phyloP scores from a whole-genome alignment of 2,113 vertebrate species.

The mouse (Mus musculus) region DNA sequence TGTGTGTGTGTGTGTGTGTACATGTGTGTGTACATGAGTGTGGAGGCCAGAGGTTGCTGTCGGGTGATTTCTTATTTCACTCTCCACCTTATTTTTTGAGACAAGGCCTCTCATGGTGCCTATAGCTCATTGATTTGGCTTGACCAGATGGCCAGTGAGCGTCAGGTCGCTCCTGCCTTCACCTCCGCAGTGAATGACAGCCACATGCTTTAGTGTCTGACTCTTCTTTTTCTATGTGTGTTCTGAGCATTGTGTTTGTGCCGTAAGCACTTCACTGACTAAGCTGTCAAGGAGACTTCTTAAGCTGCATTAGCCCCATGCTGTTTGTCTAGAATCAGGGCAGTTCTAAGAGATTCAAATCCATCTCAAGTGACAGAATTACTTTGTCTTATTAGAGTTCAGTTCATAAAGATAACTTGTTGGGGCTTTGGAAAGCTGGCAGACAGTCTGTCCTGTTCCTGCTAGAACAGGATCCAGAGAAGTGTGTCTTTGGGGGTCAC shows the following conservation, averaged over 20 bases:
- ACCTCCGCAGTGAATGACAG: not conserved
- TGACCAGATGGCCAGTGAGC: too few species aligned
- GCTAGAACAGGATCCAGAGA: not conserved
- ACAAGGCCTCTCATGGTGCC: not conserved
- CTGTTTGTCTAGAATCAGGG: too few species aligned
- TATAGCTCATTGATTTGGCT: not conserved
- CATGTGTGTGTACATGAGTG: not conserved
- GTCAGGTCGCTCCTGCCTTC: not conserved
- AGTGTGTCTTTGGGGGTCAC: not conserved
- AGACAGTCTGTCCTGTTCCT: not conserved
- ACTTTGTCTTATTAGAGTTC: slow-evolving; percentile 4
- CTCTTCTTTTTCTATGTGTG: not conserved
- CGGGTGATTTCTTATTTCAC: too few species aligned
- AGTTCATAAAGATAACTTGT: not conserved
- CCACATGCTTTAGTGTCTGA: not conserved
- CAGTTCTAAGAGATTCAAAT: not conserved
- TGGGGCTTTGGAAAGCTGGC: not conserved
- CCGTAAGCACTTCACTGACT: not conserved
- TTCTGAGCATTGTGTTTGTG: not conserved
- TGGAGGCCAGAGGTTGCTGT: not conserved
- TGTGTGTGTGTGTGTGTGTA: not conserved
- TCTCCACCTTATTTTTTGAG: not conserved
- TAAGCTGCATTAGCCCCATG: not conserved
- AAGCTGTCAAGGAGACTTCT: not conserved
- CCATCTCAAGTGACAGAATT: not conserved